Percentiles rank a stretch among this genome's conserved stretches.
These are phyloP conservation scores for Fratercula arctica DNA, from an alignment of 2,797 vertebrate species.

Conservation along the genomic window DNA sequence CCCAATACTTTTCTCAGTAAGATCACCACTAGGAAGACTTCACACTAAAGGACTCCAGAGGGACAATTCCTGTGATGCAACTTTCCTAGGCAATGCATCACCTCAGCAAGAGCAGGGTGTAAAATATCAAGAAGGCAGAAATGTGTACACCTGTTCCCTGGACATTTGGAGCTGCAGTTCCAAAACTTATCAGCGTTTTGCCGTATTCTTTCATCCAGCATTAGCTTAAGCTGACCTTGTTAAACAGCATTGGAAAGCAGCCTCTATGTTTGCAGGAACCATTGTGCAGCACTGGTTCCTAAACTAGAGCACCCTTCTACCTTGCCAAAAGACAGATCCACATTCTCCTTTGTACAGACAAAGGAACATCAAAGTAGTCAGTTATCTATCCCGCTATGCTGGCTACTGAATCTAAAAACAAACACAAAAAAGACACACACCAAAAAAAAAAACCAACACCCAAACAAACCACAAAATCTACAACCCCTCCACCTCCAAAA, in stretches of 20 bases:
- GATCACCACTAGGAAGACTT: neutral
- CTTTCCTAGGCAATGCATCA: neutral
- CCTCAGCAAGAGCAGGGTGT: neutral
- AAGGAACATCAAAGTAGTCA: neutral
- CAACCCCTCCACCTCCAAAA: neutral
- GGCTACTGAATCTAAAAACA: neutral
- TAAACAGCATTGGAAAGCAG: neutral
- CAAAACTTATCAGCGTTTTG: neutral
- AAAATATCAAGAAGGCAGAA: neutral
- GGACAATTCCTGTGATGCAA: neutral
- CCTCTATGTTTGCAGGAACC: neutral
- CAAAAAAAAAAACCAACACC: neutral
- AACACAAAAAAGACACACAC: neutral
- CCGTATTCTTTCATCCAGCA: neutral
- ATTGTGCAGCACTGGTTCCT: neutral
- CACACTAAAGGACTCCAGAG: neutral
- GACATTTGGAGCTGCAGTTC: neutral
- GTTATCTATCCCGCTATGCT: neutral
- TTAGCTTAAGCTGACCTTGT: neutral
- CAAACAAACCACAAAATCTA: neutral
- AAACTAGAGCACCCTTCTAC: neutral
- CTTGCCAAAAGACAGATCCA: neutral
- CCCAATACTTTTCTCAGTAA: neutral
- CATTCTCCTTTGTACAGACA: neutral
- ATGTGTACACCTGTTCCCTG: neutral